Percentiles rank a stretch among this genome's conserved stretches.
Conservation (phyloP, 2,888 invertebrate genomes). For the Noctua janthe region DNA sequence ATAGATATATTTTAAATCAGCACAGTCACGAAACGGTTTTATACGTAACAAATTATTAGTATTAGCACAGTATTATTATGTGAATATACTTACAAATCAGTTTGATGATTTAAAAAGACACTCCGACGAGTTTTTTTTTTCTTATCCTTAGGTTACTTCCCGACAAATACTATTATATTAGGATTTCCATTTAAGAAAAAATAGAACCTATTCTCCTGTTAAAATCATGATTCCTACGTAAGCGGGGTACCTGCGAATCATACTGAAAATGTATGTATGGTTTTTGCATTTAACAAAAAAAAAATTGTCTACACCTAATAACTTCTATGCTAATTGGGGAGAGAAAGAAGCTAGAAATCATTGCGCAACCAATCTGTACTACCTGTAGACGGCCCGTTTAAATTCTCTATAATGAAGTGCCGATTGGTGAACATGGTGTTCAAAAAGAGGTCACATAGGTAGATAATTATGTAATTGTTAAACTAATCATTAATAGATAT, state of each 20-base stretch:
- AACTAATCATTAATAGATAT: constrained; percentile 11
- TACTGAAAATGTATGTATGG: not conserved
- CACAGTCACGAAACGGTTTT: constrained; percentile 39
- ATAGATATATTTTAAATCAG: constrained; percentile 46
- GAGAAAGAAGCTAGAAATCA: not conserved
- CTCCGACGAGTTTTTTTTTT: constrained; percentile 48
- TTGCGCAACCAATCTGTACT: not conserved
- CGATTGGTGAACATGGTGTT: constrained; percentile 6
- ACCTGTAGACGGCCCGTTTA: not conserved
- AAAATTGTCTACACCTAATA: not conserved
- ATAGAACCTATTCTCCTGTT: not conserved
- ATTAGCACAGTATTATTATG: constrained; percentile 34
- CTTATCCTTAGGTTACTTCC: constrained; percentile 1
- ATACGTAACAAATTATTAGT: constrained; percentile 41
- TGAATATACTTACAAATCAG: constrained; percentile 17
- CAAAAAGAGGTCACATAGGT: constrained; percentile 11
- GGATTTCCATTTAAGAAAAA: not conserved
- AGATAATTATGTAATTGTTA: not conserved
- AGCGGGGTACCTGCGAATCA: not conserved
- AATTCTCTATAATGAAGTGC: not conserved
- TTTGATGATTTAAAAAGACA: constrained; percentile 32
- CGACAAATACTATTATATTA: constrained; percentile 34
- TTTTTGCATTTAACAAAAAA: too few species aligned
- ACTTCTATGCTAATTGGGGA: not conserved
- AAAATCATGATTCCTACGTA: too few species aligned